Base-by-base conservation (phyloP, 2,888 invertebrate species). In the Sympetrum striolatum region DNA sequence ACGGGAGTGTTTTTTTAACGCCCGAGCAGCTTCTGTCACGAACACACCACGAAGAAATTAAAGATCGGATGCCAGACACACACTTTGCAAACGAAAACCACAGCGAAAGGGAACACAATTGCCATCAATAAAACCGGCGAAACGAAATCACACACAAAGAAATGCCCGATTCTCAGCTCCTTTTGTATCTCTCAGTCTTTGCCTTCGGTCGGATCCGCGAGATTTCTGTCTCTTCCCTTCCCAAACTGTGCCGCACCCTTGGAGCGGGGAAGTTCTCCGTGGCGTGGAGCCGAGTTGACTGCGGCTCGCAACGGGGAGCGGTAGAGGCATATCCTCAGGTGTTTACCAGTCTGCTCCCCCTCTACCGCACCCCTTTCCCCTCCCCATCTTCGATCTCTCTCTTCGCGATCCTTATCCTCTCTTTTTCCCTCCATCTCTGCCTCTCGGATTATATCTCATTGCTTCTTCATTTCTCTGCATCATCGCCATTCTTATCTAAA, bases 311-410 rank as follows among this genome's bases (percentile, higher is more conserved):
- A 73, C 73, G 25, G 73, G 73, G 73, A 73, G 73, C 73, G 73
- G 64, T 5, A n/a, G 64, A 48, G 53, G 82, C 82, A 82, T 82
- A 82, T 82, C 82, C 82, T 82, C 82, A 82, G 82, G 82, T 82
- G 82, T 82, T 73, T 73, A 73, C 73, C 73, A 73, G 25, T 31
- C 31, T 31, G 73, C 73, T 8, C 25, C 73, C 73, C 31, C 73
- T 73, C 73, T 31, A 10, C 31, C 73, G 25, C 15, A 31, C 73
- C 73, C 8, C 73, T 31, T 31, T 73, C 73, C 31, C 73, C 31
- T 73, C 25, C 31, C 73, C 73, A 12, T 73, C 31, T n/a, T 73
- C 73, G 14, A 25, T 73, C 25, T 31, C 73, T 73, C 73, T 73
- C 73, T 44, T 53, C 18, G 53, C 53, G 53, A 53, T 10, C 10